Percentiles rank a stretch among this genome's conserved stretches.
Evolutionary conservation across 2,113 vertebrate genomes (phyloP).

Genomic region (Rhipidura dahli): DNA sequence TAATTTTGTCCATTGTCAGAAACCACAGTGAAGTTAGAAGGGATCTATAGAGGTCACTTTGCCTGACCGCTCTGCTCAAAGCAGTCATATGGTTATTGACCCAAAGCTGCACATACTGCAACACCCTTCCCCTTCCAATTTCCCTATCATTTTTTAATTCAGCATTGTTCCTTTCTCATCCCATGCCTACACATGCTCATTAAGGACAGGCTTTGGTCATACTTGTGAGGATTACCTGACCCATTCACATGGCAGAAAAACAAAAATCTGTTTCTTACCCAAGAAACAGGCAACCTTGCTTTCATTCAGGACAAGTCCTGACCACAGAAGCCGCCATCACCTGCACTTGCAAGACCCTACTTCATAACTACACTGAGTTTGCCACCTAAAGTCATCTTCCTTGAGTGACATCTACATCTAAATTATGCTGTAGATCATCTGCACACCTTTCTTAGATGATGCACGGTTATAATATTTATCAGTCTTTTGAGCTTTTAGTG

Average conservation of each 20-base stretch:
- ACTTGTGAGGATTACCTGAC: not conserved
- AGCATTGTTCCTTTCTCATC: not conserved
- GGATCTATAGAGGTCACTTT: not conserved
- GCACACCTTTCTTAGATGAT: not conserved
- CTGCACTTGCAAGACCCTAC: not conserved
- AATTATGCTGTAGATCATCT: not conserved
- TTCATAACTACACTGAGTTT: not conserved
- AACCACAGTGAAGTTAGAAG: not conserved
- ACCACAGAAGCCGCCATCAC: not conserved
- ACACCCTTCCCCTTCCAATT: not conserved
- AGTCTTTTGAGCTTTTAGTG: not conserved
- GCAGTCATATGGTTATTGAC: not conserved
- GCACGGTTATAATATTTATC: not conserved
- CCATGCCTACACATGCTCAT: not conserved
- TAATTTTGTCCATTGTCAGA: not conserved
- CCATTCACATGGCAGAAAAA: not conserved
- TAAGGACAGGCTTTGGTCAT: not conserved
- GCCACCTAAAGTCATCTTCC: not conserved
- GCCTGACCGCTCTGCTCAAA: not conserved
- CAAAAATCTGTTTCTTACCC: not conserved
- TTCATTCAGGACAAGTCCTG: not conserved
- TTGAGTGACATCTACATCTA: not conserved
- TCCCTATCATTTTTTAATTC: not conserved
- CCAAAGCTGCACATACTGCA: not conserved
- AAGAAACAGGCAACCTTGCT: not conserved